A percentile compares a stretch with the other conserved stretches of the same genome.
phyloP scores from a whole-genome alignment of 1,140 invertebrate species.

The Apis dorsata region DNA sequence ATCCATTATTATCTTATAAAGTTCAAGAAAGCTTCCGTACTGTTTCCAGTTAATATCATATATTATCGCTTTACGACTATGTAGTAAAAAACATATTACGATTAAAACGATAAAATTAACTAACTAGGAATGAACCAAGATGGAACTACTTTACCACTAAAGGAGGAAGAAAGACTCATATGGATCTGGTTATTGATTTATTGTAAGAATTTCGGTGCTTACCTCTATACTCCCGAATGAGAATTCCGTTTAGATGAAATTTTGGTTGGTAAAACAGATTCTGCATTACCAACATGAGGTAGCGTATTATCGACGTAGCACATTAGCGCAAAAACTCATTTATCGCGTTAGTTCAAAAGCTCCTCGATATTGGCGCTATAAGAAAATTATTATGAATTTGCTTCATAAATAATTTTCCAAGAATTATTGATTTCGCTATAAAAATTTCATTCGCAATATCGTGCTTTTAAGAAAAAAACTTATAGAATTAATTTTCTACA shows the following conservation, averaged over 20 bases:
- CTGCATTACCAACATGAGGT: background rate
- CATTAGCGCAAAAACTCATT: background rate
- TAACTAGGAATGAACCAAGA: background rate
- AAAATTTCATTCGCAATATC: background rate
- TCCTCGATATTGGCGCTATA: background rate
- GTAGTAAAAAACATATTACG: too few species aligned
- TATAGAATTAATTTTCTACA: too few species aligned
- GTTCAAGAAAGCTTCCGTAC: too few species aligned
- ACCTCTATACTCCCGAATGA: background rate
- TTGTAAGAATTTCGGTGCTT: background rate
- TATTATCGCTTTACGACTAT: background rate
- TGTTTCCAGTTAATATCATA: background rate
- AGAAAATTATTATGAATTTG: background rate
- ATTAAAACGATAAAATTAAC: background rate
- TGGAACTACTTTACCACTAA: background rate
- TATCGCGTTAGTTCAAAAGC: background rate
- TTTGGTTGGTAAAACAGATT: constrained; percentile 11
- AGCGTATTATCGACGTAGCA: too few species aligned
- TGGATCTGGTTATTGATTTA: constrained; percentile 1
- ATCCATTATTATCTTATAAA: too few species aligned
- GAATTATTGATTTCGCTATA: too few species aligned
- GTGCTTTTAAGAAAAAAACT: too few species aligned
- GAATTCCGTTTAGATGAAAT: background rate
- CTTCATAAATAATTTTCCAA: background rate
- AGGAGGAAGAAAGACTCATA: background rate